phyloP scores from a whole-genome alignment of 1,140 invertebrate species.

The Gonioctena quinquepunctata region DNA sequence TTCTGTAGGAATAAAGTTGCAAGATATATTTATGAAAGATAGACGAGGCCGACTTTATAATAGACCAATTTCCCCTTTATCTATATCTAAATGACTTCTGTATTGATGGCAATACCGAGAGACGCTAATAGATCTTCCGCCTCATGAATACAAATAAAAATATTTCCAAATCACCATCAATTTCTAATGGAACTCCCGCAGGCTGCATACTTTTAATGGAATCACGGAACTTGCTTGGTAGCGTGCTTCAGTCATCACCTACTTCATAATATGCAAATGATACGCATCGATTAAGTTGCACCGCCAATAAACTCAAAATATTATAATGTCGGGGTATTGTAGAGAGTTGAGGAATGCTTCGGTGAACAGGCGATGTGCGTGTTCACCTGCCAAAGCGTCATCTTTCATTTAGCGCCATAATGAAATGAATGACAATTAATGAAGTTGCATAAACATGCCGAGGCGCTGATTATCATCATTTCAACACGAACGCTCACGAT shows the following conservation, averaged over 20 bases:
- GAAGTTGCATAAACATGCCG: constrained; percentile 17
- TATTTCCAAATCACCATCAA: neutral
- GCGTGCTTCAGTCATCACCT: constrained; percentile 3
- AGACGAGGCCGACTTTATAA: too few relatives aligned
- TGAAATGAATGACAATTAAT: constrained; percentile 16
- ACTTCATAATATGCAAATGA: constrained; percentile 1
- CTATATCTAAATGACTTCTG: too few relatives aligned
- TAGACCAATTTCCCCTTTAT: too few relatives aligned
- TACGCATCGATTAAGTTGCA: neutral
- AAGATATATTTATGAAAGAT: too few relatives aligned
- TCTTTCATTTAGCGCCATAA: constrained; percentile 10
- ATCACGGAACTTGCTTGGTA: neutral
- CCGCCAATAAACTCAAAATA: neutral
- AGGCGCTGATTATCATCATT: constrained; percentile 12
- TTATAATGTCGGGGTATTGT: neutral
- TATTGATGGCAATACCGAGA: too few relatives aligned
- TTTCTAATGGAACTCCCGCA: neutral
- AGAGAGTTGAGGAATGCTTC: neutral
- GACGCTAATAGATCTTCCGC: too few relatives aligned
- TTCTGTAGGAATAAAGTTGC: too few relatives aligned
- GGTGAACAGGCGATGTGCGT: neutral
- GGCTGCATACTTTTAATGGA: neutral
- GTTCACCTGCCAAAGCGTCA: constrained; percentile 10
- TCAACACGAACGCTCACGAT: constrained; percentile 10
- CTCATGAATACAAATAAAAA: too few relatives aligned